Percentiles rank a stretch among this genome's conserved stretches.
Conservation (phyloP, 2,888 invertebrate species). For the Tipula helvola region DNA sequence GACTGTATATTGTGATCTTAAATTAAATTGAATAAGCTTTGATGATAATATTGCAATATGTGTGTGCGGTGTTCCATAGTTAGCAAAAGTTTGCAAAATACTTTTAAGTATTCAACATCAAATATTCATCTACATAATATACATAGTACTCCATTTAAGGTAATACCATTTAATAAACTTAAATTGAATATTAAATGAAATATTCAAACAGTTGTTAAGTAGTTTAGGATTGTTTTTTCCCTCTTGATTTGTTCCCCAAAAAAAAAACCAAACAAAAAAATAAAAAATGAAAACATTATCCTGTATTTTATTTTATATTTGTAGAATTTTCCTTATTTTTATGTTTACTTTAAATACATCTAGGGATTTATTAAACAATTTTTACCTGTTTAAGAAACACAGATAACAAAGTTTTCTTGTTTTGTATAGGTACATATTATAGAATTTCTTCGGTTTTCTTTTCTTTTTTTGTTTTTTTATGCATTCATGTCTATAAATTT, state of each 20-base stretch:
- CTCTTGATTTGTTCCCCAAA: background rate
- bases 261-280: background rate
- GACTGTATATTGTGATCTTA: no score
- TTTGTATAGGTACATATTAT: background rate
- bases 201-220: background rate
- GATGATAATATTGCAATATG: no score
- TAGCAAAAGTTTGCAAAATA: background rate
- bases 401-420: background rate
- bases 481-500: background rate
- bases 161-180: background rate
- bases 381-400: background rate
- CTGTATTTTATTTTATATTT: background rate
- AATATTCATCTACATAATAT: background rate
- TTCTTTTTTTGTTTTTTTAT: background rate
- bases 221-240: background rate
- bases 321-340: background rate
- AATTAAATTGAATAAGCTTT: no score
- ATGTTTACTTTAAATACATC: background rate
- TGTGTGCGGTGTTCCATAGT: no score
- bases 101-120: background rate
- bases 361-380: conserved; percentile 4
- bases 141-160: background rate
- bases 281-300: background rate
- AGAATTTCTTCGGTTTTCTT: background rate
- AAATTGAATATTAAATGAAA: background rate